Percentiles rank a stretch among this genome's conserved stretches.
phyloP scores from a whole-genome alignment of 2,888 invertebrate species.

The Molorchus minor region DNA sequence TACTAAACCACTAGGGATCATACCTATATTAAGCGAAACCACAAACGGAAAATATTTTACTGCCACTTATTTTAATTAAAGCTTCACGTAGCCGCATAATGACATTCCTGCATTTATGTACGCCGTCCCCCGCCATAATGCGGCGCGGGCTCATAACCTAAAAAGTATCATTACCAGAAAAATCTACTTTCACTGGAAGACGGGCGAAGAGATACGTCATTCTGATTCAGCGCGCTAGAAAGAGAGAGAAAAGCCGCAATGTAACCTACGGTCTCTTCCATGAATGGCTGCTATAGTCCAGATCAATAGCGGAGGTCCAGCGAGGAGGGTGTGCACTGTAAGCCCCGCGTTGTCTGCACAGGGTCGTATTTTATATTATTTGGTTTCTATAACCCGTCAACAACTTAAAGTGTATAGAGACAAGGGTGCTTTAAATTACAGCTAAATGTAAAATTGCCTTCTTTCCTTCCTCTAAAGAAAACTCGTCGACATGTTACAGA shows the following conservation, averaged over 20 bases:
- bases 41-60: too few relatives aligned
- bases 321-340: slow-evolving; percentile 45
- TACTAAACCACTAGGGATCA: too few relatives aligned
- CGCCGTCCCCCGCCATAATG: neutral
- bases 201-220: slow-evolving; percentile 33
- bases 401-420: neutral
- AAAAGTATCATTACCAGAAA: slow-evolving; percentile 27
- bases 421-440: too few relatives aligned
- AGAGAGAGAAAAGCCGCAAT: slow-evolving; percentile 52
- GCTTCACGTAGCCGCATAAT: slow-evolving; percentile 1
- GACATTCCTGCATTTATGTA: neutral
- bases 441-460: too few relatives aligned
- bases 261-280: slow-evolving; percentile 52
- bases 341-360: slow-evolving; percentile 43
- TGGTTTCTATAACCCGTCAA: neutral
- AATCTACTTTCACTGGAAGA: slow-evolving; percentile 40
- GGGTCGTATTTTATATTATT: slow-evolving; percentile 34
- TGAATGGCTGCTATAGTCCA: slow-evolving; percentile 55
- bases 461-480: too few relatives aligned
- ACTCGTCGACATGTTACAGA: too few relatives aligned
- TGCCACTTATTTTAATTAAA: slow-evolving; percentile 6
- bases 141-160: slow-evolving; percentile 13
- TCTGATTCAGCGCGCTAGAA: slow-evolving; percentile 38
- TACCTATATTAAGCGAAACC: too few relatives aligned
- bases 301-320: slow-evolving; percentile 56